Conservation (phyloP, 2,797 vertebrate genomes). For the Perdix hodgsoniae region DNA sequence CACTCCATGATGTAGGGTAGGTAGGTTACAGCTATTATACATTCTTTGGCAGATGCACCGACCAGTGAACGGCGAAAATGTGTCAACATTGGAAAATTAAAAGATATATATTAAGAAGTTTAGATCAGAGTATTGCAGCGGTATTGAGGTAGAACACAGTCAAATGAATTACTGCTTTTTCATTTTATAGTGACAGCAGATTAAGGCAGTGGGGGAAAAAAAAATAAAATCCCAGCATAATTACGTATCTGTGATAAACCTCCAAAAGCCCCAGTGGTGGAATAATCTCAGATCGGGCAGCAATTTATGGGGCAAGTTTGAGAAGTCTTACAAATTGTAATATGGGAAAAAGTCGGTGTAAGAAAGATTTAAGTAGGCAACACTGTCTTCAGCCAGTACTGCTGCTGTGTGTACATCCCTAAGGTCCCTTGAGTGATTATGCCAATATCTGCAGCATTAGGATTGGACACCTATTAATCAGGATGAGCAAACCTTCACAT, state of each 20-base stretch:
- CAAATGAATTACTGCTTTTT: constrained; percentile 32
- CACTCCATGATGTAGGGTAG: not conserved
- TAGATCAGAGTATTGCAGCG: not conserved
- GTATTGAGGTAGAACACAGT: not conserved
- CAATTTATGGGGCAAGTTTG: constrained; percentile 52
- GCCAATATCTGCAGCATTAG: constrained; percentile 37
- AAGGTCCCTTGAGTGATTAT: constrained; percentile 19
- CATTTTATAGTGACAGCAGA: constrained; percentile 16
- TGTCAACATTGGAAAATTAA: constrained; percentile 32
- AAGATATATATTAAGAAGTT: constrained; percentile 31
- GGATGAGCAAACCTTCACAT: constrained; percentile 48
- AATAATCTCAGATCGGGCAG: constrained; percentile 46
- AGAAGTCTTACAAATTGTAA: not conserved
- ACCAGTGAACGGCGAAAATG: constrained; percentile 12
- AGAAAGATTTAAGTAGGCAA: constrained; percentile 28
- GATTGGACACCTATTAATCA: constrained; percentile 60
- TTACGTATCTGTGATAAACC: constrained; percentile 31
- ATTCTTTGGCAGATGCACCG: not conserved
- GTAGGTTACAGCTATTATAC: not conserved
- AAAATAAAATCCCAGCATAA: not conserved
- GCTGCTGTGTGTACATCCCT: not conserved
- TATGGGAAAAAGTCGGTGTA: not conserved
- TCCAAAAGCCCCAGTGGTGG: not conserved
- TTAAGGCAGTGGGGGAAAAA: not conserved
- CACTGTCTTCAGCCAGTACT: constrained; percentile 13